phyloP scores from a whole-genome alignment of 1,140 invertebrate species.

The Cyphomyrmex costatus region DNA sequence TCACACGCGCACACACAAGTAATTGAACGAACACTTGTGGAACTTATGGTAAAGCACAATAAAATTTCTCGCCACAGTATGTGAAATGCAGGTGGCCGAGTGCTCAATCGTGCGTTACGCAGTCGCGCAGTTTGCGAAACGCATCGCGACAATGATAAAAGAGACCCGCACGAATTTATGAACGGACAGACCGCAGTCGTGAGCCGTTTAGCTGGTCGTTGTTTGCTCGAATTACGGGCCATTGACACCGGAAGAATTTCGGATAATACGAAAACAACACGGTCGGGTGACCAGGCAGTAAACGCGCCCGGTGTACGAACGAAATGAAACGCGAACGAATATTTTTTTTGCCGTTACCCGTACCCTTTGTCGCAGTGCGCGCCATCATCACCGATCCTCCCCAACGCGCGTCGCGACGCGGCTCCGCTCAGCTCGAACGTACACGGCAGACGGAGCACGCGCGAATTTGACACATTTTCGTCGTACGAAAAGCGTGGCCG shows the following conservation, averaged over 20 bases:
- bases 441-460: slow-evolving; percentile 55
- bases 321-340: slow-evolving; percentile 30
- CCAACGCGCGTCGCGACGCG: not conserved
- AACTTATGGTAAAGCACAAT: not conserved
- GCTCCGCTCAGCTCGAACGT: slow-evolving; percentile 32
- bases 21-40: not conserved
- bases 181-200: slow-evolving; percentile 16
- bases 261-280: slow-evolving; percentile 66
- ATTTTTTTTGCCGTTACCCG: slow-evolving; percentile 35
- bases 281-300: slow-evolving; percentile 9
- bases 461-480: slow-evolving; percentile 76
- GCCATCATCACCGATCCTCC: slow-evolving; percentile 41
- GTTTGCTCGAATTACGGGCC: slow-evolving; percentile 40
- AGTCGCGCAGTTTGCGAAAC: slow-evolving; percentile 32
- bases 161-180: slow-evolving; percentile 19
- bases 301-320: not conserved
- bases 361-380: slow-evolving; percentile 3
- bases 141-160: slow-evolving; percentile 33
- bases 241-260: slow-evolving; percentile 60
- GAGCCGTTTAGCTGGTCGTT: slow-evolving; percentile 26
- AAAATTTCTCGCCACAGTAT: slow-evolving; percentile 11
- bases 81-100: not conserved
- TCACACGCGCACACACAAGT: not conserved
- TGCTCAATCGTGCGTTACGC: slow-evolving; percentile 16
- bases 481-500: slow-evolving; percentile 65